Percentiles rank a stretch among this genome's conserved stretches.
These are phyloP conservation scores for Gastrophysa polygoni DNA, from an alignment of 2,888 invertebrate genomes.

Conservation along the genomic window DNA sequence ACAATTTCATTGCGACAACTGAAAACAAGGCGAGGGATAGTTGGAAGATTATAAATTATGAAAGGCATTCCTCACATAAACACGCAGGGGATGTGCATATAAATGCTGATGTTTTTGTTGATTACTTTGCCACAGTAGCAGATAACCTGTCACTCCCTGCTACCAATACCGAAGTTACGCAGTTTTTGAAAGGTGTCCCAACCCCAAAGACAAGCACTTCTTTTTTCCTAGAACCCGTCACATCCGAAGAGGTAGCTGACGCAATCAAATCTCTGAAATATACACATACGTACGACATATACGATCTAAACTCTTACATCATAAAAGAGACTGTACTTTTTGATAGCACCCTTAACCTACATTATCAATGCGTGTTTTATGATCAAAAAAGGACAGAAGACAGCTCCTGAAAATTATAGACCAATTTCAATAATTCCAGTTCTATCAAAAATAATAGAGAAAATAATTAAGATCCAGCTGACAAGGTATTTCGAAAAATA, in stretches of 20 bases:
- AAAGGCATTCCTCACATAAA: background rate
- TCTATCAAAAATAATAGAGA: no score
- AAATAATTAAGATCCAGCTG: no score
- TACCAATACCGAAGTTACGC: no score
- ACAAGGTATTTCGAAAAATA: no score
- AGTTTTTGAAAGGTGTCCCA: no score
- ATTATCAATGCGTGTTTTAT: background rate
- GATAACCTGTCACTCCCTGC: background rate
- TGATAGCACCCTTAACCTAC: background rate
- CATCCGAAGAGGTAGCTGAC: background rate
- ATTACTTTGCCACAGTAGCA: no score
- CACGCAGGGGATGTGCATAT: background rate
- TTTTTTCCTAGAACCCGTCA: background rate
- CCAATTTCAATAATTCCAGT: no score
- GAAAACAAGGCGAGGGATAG: no score
- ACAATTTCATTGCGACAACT: no score
- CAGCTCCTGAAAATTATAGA: no score
- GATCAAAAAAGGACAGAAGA: background rate
- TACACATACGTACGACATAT: background rate
- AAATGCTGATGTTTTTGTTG: background rate
- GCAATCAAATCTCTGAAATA: background rate
- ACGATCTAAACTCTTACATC: constrained; percentile 6
- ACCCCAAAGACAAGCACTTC: no score
- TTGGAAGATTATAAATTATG: no score
- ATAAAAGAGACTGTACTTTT: background rate